Base-by-base conservation (phyloP, 1,140 invertebrate species). In the Panagrolaimus sp. region DNA sequence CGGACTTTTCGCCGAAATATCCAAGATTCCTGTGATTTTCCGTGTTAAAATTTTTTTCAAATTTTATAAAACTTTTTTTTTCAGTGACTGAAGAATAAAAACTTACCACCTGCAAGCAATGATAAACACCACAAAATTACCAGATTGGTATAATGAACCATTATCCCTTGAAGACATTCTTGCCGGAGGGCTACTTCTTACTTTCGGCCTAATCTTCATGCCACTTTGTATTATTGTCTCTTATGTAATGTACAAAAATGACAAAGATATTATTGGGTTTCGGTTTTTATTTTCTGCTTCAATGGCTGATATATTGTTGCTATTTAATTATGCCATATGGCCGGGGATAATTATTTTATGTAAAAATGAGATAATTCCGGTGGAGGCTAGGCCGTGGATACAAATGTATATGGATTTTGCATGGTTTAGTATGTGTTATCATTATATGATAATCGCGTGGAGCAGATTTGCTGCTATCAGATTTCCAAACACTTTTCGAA, bases 131-230 rank as follows among this genome's bases (percentile, higher is more conserved):
- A 64, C 51, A 57, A 16, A 25, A 57, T 27, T 25, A 20, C 20
- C 45, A 13, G 64, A 57, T 57, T 85, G 84, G 1, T 93, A 96
- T 83, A 51, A 53, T 16, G 53, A 65, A 27, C 72, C 77, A 27
- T 67, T 78, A 9, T 38, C 64, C 31, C 23, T 61, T n/a, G 76
- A 78, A 8, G 72, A 75, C 61, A 47, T 77, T 80, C 93, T 67
- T 86, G 92, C 51, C 85, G 92, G 75, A 93, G 94, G 86, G 92
- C 94, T 74, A 92, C 91, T 68, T 91, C 92, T 9, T 91, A 88
- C 73, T 25, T 72, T 77, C 90, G 16, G 91, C 91, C 83, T 90
- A 90, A 9, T 84, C 91, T 13, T 85, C 91, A 7, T 86, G 91
- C 71, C 61, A 13, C 42, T 76, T 16, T 74, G 72, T 63, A 14